Percentiles rank a stretch among this genome's conserved stretches.
These are phyloP conservation scores for Sclerodermus sp. DNA, from an alignment of 2,888 invertebrate species.

Conservation along the genomic window DNA sequence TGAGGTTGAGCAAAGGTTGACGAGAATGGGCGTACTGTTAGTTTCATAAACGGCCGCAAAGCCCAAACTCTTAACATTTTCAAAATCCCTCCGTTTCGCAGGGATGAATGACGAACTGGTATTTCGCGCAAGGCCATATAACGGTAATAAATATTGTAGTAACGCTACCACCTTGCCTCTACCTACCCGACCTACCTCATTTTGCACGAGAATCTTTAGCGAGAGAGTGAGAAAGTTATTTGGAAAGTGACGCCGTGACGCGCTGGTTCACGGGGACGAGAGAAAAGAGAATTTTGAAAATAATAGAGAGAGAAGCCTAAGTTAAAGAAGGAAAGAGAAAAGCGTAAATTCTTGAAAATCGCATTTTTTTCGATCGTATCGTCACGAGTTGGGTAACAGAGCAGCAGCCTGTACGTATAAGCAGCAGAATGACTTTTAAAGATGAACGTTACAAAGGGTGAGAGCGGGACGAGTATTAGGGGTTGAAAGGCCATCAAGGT, in stretches of 20 bases:
- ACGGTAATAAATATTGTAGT: no score
- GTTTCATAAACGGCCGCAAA: conserved; percentile 47
- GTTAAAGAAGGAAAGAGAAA: conserved; percentile 9
- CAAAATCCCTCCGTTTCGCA: conserved; percentile 28
- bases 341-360: no score
- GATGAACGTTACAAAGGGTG: conserved; percentile 8
- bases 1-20: conserved; percentile 26
- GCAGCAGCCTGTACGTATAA: conserved; percentile 13
- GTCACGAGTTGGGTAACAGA: no score
- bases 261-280: no score
- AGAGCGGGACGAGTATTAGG: neutral
- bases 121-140: no score
- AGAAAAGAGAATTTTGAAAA: no score
- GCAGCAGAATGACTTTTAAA: neutral
- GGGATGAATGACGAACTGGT: conserved; percentile 31
- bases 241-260: no score
- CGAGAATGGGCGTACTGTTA: conserved; percentile 41
- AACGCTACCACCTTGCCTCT: no score
- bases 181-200: no score
- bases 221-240: no score
- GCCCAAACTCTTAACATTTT: conserved; percentile 26
- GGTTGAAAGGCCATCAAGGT: neutral
- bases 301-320: neutral
- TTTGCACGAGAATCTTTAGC: no score
- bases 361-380: no score